Evolutionary conservation across 1,140 invertebrate genomes (phyloP).

Genomic region (Meteorus sp.): DNA sequence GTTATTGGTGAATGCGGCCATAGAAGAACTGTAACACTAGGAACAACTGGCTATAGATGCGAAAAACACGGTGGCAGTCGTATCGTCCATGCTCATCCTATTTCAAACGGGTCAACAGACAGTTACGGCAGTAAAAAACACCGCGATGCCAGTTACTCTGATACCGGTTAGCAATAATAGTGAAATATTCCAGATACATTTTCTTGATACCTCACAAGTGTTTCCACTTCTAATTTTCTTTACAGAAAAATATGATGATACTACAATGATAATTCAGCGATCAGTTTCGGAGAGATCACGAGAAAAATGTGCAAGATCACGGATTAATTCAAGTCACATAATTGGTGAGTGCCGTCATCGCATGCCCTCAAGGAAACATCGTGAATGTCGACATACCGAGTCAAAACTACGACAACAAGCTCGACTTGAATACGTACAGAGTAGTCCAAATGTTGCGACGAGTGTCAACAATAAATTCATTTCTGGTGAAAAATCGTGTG

Average conservation of each 20-base stretch:
- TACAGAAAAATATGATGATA: constrained; percentile 53
- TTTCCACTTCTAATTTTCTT: constrained; percentile 16
- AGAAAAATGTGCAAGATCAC: constrained; percentile 40
- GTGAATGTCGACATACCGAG: constrained; percentile 48
- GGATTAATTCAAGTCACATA: constrained; percentile 31
- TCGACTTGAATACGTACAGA: constrained; percentile 64
- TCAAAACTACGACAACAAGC: constrained; percentile 57
- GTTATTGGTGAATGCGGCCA: constrained; percentile 51
- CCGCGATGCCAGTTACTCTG: constrained; percentile 47
- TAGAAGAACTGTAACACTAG: constrained; percentile 30
- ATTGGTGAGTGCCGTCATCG: constrained; percentile 50
- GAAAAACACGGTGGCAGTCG: constrained; percentile 51
- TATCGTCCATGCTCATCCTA: constrained; percentile 48
- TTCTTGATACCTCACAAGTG: constrained; percentile 6
- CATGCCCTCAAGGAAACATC: constrained; percentile 37
- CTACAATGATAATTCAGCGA: constrained; percentile 55
- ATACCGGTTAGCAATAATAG: constrained; percentile 42
- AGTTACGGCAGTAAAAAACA: constrained; percentile 41
- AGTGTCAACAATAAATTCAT: constrained; percentile 52
- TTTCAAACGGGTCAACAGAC: constrained; percentile 27
- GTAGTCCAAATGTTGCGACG: constrained; percentile 64
- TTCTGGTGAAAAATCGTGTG: too few relatives aligned
- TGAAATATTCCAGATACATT: neutral
- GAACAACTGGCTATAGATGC: constrained; percentile 45
- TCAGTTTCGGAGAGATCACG: constrained; percentile 60